A percentile compares a stretch with the other conserved stretches of the same genome.
phyloP scores from a whole-genome alignment of 2,888 invertebrate genomes.

The Amphimallon solstitiale region DNA sequence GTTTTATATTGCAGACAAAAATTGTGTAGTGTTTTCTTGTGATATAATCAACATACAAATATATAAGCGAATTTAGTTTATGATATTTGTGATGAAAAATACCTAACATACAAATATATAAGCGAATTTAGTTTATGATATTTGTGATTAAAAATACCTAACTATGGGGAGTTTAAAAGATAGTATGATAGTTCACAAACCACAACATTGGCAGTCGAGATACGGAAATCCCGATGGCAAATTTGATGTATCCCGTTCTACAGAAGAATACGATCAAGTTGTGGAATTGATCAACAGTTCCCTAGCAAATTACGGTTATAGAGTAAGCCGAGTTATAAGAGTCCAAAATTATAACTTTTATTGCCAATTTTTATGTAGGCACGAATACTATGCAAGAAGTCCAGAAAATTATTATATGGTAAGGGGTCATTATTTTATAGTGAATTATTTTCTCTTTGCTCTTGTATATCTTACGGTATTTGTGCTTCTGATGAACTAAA shows the following conservation, averaged over 20 bases:
- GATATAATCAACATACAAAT: too few relatives aligned
- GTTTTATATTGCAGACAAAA: too few relatives aligned
- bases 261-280: slow-evolving; percentile 16
- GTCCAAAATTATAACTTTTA: slow-evolving; percentile 27
- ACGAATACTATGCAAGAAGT: background rate
- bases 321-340: background rate
- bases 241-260: background rate
- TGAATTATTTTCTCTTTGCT: background rate
- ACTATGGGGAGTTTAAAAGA: slow-evolving; percentile 6
- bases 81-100: too few relatives aligned
- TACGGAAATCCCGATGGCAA: background rate
- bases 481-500: background rate
- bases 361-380: slow-evolving; percentile 23
- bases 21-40: too few relatives aligned
- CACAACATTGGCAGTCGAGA: background rate
- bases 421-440: background rate
- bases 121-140: too few relatives aligned
- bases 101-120: too few relatives aligned
- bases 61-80: too few relatives aligned
- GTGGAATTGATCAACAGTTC: background rate
- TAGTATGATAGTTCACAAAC: background rate
- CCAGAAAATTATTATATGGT: slow-evolving; percentile 3
- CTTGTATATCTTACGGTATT: background rate
- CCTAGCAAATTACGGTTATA: background rate
- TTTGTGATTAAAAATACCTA: too few relatives aligned